Conservation (phyloP, 2,797 vertebrate genomes). For the Sebastolobus alascanus region DNA sequence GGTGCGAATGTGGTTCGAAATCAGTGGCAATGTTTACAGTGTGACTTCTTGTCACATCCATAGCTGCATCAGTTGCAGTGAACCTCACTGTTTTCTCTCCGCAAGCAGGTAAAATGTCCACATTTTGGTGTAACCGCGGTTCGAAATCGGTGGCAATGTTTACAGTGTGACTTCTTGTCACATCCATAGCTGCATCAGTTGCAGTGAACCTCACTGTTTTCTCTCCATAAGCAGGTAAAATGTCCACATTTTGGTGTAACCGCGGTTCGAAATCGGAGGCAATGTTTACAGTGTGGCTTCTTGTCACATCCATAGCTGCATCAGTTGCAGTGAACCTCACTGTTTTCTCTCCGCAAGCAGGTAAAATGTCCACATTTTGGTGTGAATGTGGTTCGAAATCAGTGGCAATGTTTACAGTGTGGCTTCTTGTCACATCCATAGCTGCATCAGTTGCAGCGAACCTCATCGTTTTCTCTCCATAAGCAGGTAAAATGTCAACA, state of each 20-base stretch:
- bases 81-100: conserved; percentile 29
- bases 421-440: conserved; percentile 90
- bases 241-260: background rate
- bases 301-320: conserved; percentile 33
- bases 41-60: conserved; percentile 37
- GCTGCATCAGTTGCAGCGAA: conserved; percentile 82
- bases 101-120: no score
- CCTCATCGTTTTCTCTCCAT: conserved; percentile 81
- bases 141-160: background rate
- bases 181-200: conserved; percentile 25
- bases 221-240: background rate
- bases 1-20: fast-evolving
- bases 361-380: background rate
- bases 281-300: conserved; percentile 29
- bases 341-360: conserved; percentile 77
- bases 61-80: background rate
- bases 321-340: conserved; percentile 73
- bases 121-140: fast-evolving
- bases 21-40: background rate
- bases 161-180: conserved; percentile 30
- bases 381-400: background rate
- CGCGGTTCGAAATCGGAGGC: fast-evolving
- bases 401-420: conserved; percentile 60
- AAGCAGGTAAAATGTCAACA: background rate
- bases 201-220: conserved; percentile 12